Base-by-base conservation (phyloP, 1,140 invertebrate genomes). In the Neuroterus valhalla region DNA sequence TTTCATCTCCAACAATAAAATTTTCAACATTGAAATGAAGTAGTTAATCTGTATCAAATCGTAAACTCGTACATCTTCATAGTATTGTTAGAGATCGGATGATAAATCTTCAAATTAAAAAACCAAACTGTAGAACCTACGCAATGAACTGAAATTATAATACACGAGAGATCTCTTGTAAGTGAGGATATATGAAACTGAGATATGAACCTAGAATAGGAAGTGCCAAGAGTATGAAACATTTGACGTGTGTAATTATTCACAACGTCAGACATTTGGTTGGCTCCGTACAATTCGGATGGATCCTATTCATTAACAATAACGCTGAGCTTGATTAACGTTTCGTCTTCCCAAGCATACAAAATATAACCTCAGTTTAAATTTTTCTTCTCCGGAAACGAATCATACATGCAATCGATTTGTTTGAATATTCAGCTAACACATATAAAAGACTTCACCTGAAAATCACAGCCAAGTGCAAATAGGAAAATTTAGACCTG, bases 201-300 rank as follows among this genome's bases (percentile, higher is more conserved):
- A 62, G 26, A 26, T 62, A 62, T 10, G 21, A 62, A 23, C 11
- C 52, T 26, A 31, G 52, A 62, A 62, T 23, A 38, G 52, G 31
- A 6, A 31, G 21, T 62, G 52, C 21, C 45, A 52, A 71, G 76
- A 78, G 75, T 79, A 79, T 79, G 78, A 75, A 72, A 82, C 72
- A 71, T 82, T 82, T 80, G 81, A 80, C 74, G 76, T 70, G 55
- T 15, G 75, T 71, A 80, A 82, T 82, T 82, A 82, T 82, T 83
- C 81, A 82, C 76, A 23, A 45, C 78, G 80, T 82, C 81, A 68
- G 46, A 44, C 66, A 75, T 79, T 75, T 71, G 71, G 75, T 66
- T 70, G 70, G 72, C 72, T 71, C 80, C 68, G n/a, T 66, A 48
- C 55, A 43, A 55, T 50, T 74, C 67, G 75, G 71, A 68, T 68